phyloP scores from a whole-genome alignment of 2,797 vertebrate species.

The Pterois miles region DNA sequence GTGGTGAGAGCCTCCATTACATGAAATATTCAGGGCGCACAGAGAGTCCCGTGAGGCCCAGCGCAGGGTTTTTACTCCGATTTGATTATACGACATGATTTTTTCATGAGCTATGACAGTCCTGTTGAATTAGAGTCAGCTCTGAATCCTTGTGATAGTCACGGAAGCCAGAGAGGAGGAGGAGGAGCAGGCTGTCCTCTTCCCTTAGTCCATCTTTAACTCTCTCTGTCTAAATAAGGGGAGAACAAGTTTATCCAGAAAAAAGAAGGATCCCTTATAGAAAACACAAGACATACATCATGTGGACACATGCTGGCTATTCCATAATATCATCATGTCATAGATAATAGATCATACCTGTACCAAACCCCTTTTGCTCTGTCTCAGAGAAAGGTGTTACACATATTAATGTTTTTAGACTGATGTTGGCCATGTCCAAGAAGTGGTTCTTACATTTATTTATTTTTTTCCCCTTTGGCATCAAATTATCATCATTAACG shows the following conservation, averaged over 20 bases:
- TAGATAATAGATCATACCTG: constrained; percentile 10
- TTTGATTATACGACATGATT: constrained; percentile 97
- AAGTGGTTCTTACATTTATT: not conserved
- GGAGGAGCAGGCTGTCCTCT: constrained; percentile 58
- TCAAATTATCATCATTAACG: not conserved
- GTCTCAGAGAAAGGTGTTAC: not conserved
- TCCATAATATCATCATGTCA: constrained; percentile 1
- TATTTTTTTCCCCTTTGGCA: not conserved
- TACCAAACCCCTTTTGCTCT: not conserved
- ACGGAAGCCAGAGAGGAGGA: constrained; percentile 82
- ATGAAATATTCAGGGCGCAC: constrained; percentile 93
- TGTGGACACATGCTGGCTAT: not conserved
- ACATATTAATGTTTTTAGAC: not conserved
- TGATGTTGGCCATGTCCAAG: not conserved
- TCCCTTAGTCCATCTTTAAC: constrained; percentile 49
- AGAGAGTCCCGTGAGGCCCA: constrained; percentile 84
- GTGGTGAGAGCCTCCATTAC: constrained; percentile 83
- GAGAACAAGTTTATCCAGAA: constrained; percentile 18
- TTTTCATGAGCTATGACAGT: constrained; percentile 96
- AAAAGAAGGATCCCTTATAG: not conserved
- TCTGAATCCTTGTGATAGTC: constrained; percentile 88
- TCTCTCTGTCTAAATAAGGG: constrained; percentile 26
- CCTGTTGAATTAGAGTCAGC: constrained; percentile 93
- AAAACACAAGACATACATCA: constrained; percentile 16
- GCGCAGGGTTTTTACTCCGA: constrained; percentile 92